phyloP scores from a whole-genome alignment of 1,140 invertebrate genomes.

The Andricus grossulariae region DNA sequence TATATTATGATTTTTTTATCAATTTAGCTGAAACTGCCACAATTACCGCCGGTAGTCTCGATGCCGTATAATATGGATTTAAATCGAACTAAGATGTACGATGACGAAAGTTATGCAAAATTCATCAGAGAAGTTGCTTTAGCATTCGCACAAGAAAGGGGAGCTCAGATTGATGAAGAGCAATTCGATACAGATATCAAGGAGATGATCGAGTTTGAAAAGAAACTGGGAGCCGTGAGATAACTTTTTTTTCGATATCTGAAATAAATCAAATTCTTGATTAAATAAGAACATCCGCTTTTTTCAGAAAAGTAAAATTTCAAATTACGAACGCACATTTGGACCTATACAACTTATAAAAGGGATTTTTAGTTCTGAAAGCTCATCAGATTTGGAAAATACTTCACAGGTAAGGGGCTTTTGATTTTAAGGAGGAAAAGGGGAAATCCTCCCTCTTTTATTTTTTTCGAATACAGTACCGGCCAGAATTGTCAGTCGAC shows the following conservation, averaged over 20 bases:
- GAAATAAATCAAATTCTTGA: background rate
- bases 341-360: too few relatives aligned
- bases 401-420: too few relatives aligned
- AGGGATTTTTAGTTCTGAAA: too few relatives aligned
- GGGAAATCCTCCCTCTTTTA: too few relatives aligned
- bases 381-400: too few relatives aligned
- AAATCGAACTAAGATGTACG: background rate
- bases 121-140: background rate
- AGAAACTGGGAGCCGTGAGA: conserved; percentile 24
- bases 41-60: background rate
- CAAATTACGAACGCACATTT: too few relatives aligned
- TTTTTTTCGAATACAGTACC: too few relatives aligned
- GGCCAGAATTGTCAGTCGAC: too few relatives aligned
- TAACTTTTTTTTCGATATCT: conserved; percentile 2
- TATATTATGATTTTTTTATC: too few relatives aligned
- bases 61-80: background rate
- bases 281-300: background rate
- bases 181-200: conserved; percentile 31
- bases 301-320: too few relatives aligned
- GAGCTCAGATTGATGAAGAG: background rate
- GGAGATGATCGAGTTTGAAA: conserved; percentile 31
- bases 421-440: too few relatives aligned
- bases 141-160: background rate
- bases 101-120: background rate
- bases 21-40: background rate